These are phyloP conservation scores for Crematogaster levior DNA, from an alignment of 2,888 invertebrate genomes.

Conservation along the genomic window DNA sequence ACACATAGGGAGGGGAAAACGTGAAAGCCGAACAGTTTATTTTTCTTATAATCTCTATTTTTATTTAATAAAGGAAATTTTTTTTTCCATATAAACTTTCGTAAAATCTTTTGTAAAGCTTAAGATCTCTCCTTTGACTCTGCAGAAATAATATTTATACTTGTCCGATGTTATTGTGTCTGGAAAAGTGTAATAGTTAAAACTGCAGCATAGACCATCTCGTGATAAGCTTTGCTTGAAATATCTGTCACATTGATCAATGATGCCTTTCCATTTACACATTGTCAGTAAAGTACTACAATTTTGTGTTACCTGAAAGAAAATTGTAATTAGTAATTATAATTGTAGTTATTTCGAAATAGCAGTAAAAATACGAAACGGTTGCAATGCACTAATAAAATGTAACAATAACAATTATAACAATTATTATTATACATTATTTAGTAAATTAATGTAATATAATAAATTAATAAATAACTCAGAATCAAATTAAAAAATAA, in stretches of 20 bases:
- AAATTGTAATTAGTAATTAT: too few relatives aligned
- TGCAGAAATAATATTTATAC: constrained; percentile 17
- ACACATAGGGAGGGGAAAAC: too few relatives aligned
- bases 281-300: constrained; percentile 86
- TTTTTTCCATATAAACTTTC: background rate
- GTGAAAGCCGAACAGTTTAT: too few relatives aligned
- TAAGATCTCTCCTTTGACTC: background rate
- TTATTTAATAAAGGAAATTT: background rate
- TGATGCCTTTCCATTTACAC: constrained; percentile 88
- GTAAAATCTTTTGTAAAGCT: background rate
- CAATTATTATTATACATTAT: too few relatives aligned
- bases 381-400: too few relatives aligned
- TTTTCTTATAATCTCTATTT: background rate
- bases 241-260: constrained; percentile 86
- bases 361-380: too few relatives aligned
- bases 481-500: too few relatives aligned
- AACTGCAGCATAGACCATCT: constrained; percentile 89
- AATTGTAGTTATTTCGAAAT: too few relatives aligned
- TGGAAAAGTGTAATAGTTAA: constrained; percentile 88
- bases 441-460: too few relatives aligned
- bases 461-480: too few relatives aligned
- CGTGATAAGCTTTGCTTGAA: constrained; percentile 86
- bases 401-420: too few relatives aligned
- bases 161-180: constrained; percentile 30
- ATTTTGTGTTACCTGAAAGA: constrained; percentile 86